Evolutionary conservation across 1,140 invertebrate species (phyloP).

Genomic region (Trachymyrmex septentrionalis): DNA sequence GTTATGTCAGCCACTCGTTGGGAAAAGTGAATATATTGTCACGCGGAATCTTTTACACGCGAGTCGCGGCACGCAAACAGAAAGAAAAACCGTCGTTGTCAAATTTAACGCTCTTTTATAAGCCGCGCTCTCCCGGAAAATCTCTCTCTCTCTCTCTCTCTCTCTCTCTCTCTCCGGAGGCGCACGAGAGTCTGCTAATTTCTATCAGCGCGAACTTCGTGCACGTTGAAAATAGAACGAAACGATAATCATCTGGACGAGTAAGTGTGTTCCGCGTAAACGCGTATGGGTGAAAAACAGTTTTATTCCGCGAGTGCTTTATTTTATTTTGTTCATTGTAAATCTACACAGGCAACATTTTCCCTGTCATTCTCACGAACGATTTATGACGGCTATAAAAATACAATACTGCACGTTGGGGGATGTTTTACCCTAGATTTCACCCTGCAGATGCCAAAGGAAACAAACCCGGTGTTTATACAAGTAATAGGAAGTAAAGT

Average conservation of each 20-base stretch:
- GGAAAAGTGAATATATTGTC: slow-evolving; percentile 49
- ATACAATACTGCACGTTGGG: not conserved
- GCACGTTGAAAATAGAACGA: not conserved
- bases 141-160: slow-evolving; percentile 15
- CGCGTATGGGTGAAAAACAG: not conserved
- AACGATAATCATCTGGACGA: not conserved
- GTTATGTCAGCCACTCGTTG: slow-evolving; percentile 63
- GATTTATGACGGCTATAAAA: slow-evolving; percentile 11
- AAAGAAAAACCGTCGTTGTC: slow-evolving; percentile 63
- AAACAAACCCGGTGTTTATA: not conserved
- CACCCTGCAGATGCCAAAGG: not conserved
- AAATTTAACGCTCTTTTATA: slow-evolving; percentile 58
- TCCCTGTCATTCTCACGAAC: not conserved
- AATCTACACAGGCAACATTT: not conserved
- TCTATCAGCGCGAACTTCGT: not conserved
- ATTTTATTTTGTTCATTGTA: not conserved
- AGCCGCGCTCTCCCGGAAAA: slow-evolving; percentile 44
- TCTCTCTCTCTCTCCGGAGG: slow-evolving; percentile 26
- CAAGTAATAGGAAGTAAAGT: slow-evolving; percentile 6
- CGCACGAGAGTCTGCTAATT: slow-evolving; percentile 15
- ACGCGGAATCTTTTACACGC: slow-evolving; percentile 11
- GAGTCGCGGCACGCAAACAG: slow-evolving; percentile 5
- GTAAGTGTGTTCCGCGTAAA: not conserved
- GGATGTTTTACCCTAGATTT: not conserved
- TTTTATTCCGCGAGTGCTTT: not conserved